Evolutionary conservation across 2,113 vertebrate genomes (phyloP), one percentile per base, ranked within the genome.

Genomic region (Phylloscopus trochiloides): DNA sequence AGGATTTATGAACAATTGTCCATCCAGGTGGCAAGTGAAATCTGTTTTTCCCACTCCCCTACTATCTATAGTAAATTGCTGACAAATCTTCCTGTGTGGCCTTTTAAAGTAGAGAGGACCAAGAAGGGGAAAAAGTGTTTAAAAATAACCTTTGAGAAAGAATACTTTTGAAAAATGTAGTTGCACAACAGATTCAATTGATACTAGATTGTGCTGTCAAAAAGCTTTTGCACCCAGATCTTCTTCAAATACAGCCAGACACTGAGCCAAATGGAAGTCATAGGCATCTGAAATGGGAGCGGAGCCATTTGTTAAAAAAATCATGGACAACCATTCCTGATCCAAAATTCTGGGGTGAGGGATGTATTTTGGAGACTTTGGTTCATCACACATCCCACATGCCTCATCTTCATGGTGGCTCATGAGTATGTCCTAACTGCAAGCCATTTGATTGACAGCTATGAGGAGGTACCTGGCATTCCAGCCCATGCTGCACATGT

Each of bases 401-500:
- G 2, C 24, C 52, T n/a, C 45, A 48, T 14, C 42, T 80, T 50
- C 7, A 9, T n/a, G 21, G 9, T 7, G 6, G 26, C 14, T 65
- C 16, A 25, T 26, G 36, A 80, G 13, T 11, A 26, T 43, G 29
- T 19, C 26, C 32, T 65, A 16, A 55, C 63, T 73, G 19, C 36
- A 61, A 66, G 9, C 15, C 16, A 9, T n/a, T 73, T 54, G 25
- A 24, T 26, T 62, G 32, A 54, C 0, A 2, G 29, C 11, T 34
- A 2, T 11, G 29, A 74, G 54, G 47, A 62, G 13, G 29, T 3
- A 2, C 81, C 51, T 2, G 10, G 3, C 14, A n/a, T 42, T 40
- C 31, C 18, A 52, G 24, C 8, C 26, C 0, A 0, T 26, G 18
- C 18, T 45, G 16, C 1, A 3, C 14, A 36, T 7, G 22, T 10